Evolutionary conservation across 2,113 vertebrate species (phyloP).

Genomic region (Notiomystis cincta): DNA sequence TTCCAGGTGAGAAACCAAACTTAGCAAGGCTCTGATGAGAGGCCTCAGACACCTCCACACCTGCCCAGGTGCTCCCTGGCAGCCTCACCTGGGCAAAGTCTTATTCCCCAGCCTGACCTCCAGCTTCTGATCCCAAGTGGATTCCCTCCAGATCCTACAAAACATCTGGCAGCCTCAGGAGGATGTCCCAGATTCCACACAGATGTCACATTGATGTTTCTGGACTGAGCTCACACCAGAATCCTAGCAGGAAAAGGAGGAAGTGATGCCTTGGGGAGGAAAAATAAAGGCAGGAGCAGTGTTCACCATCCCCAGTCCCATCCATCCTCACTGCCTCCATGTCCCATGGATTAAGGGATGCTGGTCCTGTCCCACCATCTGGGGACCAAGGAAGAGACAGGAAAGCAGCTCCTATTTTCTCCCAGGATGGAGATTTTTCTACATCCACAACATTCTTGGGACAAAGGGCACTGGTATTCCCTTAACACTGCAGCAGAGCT

Average conservation of each 20-base stretch:
- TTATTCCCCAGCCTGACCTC: neutral
- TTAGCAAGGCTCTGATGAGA: neutral
- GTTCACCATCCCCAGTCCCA: neutral
- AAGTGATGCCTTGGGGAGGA: neutral
- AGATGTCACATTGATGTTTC: neutral
- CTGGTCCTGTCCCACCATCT: neutral
- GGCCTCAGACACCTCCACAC: neutral
- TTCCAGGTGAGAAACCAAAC: neutral
- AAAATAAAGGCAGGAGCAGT: neutral
- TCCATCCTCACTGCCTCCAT: neutral
- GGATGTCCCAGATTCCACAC: neutral
- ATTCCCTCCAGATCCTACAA: neutral
- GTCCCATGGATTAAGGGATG: neutral
- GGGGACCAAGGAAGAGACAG: neutral
- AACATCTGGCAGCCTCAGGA: neutral
- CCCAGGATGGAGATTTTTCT: neutral
- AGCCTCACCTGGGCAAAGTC: neutral
- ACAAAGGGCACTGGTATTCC: neutral
- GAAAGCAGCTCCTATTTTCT: neutral
- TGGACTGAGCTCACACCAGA: fast-evolving
- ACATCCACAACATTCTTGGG: neutral
- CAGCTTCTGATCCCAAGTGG: neutral
- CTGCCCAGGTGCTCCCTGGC: neutral
- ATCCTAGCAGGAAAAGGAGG: neutral
- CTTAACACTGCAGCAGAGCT: neutral